Conservation (phyloP, 2,888 invertebrate species). For the Dryobotodes eremita region DNA sequence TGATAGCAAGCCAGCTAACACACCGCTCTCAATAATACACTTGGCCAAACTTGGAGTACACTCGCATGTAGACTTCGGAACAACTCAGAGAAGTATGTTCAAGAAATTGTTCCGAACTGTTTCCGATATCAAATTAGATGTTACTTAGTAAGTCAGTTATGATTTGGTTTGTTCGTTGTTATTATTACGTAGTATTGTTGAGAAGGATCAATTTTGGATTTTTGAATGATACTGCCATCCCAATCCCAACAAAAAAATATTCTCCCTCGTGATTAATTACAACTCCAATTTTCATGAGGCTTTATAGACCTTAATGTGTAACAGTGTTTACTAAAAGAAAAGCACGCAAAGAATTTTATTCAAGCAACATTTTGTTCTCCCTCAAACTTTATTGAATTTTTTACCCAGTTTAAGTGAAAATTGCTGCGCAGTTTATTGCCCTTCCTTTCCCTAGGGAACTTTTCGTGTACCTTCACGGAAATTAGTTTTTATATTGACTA, state of each 20-base stretch:
- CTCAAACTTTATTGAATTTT: not conserved
- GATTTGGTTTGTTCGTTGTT: constrained; percentile 40
- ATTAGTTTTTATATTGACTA: not conserved
- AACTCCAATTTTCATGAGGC: not conserved
- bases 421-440: not conserved
- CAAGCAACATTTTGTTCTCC: not conserved
- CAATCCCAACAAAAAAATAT: not conserved
- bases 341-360: constrained; percentile 3
- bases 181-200: constrained; percentile 28
- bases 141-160: constrained; percentile 56
- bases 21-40: constrained; percentile 49
- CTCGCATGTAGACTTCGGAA: constrained; percentile 48
- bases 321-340: not conserved
- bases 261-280: not conserved
- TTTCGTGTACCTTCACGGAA: not conserved
- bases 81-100: constrained; percentile 53
- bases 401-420: not conserved
- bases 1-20: constrained; percentile 37
- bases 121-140: constrained; percentile 61
- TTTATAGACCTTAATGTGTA: not conserved
- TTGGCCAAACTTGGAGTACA: constrained; percentile 43
- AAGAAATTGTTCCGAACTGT: constrained; percentile 55
- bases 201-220: not conserved
- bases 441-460: not conserved
- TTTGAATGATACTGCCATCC: not conserved